Evolutionary conservation across 1,140 invertebrate genomes (phyloP).

Genomic region (Orussus abietinus): DNA sequence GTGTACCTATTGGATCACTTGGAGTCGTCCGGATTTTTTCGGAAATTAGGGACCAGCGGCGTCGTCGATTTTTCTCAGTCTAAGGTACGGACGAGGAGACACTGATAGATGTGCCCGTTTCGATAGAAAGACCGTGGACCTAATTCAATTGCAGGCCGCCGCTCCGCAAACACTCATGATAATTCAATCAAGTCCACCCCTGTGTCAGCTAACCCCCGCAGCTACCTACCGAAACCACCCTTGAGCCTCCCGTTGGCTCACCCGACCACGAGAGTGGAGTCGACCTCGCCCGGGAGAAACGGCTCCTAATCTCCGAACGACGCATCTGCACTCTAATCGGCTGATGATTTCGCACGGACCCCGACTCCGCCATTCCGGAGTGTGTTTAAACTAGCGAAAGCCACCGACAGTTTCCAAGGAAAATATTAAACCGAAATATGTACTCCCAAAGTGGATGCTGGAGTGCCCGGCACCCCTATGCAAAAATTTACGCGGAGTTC

Average conservation of each 20-base stretch:
- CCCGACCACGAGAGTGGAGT: conserved; percentile 10
- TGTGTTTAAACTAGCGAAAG: no score
- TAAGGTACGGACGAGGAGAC: no score
- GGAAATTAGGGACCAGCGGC: no score
- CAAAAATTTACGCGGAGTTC: no score
- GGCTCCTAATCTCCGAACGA: conserved; percentile 46
- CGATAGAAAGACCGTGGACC: conserved; percentile 31
- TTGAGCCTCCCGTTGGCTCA: conserved; percentile 3
- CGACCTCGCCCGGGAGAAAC: conserved; percentile 22
- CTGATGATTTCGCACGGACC: conserved; percentile 50
- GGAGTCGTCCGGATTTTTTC: no score
- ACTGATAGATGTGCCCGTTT: conserved; percentile 38
- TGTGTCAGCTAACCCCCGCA: conserved; percentile 13
- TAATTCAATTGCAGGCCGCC: conserved; percentile 52
- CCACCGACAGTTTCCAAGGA: no score
- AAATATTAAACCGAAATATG: no score
- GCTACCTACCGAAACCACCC: conserved; percentile 4
- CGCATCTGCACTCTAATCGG: conserved; percentile 54
- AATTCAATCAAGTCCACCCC: conserved; percentile 49
- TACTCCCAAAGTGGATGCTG: no score
- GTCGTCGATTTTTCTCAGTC: no score
- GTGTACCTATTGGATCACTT: no score
- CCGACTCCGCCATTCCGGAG: no score
- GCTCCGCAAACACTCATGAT: conserved; percentile 55
- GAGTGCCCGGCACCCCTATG: no score